These are phyloP conservation scores for Buphagus erythrorhynchus DNA, from an alignment of 2,797 vertebrate species.

Conservation along the genomic window DNA sequence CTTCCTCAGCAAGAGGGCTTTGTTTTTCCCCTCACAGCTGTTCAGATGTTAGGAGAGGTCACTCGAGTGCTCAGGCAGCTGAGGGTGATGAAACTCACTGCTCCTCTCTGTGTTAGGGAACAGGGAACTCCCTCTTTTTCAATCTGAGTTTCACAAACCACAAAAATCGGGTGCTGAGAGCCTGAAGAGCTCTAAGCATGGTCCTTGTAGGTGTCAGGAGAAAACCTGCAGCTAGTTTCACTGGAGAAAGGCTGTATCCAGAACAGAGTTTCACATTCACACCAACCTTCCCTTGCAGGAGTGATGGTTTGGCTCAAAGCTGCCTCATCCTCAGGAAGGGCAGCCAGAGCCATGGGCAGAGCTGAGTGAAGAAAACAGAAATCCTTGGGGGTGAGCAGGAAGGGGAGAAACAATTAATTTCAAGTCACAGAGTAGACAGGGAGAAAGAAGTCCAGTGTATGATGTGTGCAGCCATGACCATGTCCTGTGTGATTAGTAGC, in stretches of 20 bases:
- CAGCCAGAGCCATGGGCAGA: neutral
- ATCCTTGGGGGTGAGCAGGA: neutral
- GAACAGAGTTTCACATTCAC: neutral
- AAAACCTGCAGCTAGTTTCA: neutral
- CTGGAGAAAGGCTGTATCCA: neutral
- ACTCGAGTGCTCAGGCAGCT: neutral
- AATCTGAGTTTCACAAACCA: neutral
- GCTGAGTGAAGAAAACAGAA: neutral
- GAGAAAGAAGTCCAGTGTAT: neutral
- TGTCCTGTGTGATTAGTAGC: rapidly evolving
- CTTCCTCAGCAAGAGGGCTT: neutral
- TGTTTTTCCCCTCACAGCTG: conserved; percentile 8
- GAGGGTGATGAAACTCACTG: neutral
- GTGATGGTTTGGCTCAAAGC: neutral
- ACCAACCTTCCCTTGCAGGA: neutral
- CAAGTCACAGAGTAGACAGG: neutral
- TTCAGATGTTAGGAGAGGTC: neutral
- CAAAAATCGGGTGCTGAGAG: neutral
- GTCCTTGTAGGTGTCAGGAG: neutral
- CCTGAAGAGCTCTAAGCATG: neutral
- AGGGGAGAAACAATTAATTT: neutral
- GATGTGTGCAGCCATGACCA: neutral
- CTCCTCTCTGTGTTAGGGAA: neutral
- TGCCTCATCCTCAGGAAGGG: neutral
- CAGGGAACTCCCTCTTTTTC: neutral